Percentiles rank a stretch among this genome's conserved stretches.
These are phyloP conservation scores for Balaenoptera acutorostrata DNA, from an alignment of 2,113 vertebrate genomes.

Conservation along the genomic window DNA sequence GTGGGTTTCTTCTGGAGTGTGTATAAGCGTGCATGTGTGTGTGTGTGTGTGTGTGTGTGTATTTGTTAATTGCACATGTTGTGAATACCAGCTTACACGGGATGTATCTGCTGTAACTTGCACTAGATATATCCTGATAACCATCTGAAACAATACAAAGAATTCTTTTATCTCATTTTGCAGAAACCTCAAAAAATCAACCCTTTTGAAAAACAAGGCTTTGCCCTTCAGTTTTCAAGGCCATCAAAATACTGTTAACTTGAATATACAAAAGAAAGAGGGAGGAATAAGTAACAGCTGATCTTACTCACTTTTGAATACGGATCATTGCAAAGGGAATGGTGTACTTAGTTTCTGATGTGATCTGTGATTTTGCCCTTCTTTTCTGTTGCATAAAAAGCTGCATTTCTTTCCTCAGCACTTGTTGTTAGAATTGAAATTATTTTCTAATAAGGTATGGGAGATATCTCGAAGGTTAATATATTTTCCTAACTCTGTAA, in stretches of 20 bases:
- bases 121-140: neutral
- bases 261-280: conserved; percentile 57
- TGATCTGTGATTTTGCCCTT: conserved; percentile 44
- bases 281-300: conserved; percentile 14
- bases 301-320: conserved; percentile 48
- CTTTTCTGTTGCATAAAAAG: neutral
- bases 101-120: neutral
- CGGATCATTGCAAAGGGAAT: conserved; percentile 64
- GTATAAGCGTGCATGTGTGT: no score
- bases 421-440: conserved; percentile 47
- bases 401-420: neutral
- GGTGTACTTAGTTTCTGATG: conserved; percentile 26
- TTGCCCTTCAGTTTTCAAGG: conserved; percentile 47
- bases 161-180: conserved; percentile 75
- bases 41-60: neutral
- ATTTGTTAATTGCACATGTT: neutral
- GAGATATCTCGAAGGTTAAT: conserved; percentile 27
- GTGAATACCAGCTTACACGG: neutral
- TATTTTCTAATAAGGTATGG: neutral
- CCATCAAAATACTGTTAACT: conserved; percentile 32
- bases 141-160: conserved; percentile 70
- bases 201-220: conserved; percentile 57
- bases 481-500: neutral
- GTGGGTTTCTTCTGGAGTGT: neutral
- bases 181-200: conserved; percentile 66